These are phyloP conservation scores for Heterotilapia buettikoferi DNA, from an alignment of 2,113 vertebrate species.

Conservation along the genomic window DNA sequence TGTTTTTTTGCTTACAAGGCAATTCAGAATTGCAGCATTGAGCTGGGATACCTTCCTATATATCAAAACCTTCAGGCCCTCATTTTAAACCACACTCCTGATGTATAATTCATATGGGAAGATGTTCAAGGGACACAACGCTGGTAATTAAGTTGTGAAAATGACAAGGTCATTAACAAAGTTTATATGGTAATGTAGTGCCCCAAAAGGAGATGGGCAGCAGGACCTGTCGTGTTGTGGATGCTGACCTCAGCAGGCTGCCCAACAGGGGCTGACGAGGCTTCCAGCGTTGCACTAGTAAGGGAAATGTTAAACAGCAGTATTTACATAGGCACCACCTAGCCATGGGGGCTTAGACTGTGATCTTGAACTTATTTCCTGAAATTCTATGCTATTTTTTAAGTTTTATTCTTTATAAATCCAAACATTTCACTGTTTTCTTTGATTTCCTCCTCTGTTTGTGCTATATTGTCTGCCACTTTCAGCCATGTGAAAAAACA, in stretches of 20 bases:
- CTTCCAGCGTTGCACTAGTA: constrained; percentile 55
- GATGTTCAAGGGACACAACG: constrained; percentile 48
- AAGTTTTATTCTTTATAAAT: background rate
- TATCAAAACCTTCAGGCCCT: background rate
- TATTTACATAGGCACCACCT: constrained; percentile 45
- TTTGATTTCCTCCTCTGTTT: background rate
- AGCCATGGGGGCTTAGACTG: background rate
- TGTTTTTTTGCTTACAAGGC: background rate
- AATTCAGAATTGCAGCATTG: background rate
- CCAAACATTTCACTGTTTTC: background rate
- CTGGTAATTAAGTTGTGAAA: constrained; percentile 68
- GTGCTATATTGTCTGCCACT: background rate
- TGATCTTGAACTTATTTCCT: constrained; percentile 1
- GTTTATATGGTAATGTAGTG: constrained; percentile 69
- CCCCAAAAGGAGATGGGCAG: constrained; percentile 45
- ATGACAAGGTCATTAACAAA: constrained; percentile 75
- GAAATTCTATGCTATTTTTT: background rate
- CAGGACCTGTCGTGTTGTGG: constrained; percentile 34
- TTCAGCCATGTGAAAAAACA: background rate
- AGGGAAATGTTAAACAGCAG: constrained; percentile 67
- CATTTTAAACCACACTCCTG: constrained; percentile 1
- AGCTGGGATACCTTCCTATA: background rate
- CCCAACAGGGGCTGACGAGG: constrained; percentile 58
- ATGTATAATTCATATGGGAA: constrained; percentile 67
- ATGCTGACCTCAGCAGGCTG: constrained; percentile 68